Evolutionary conservation across 2,888 invertebrate genomes (phyloP).

Genomic region (Seladonia tumulorum): DNA sequence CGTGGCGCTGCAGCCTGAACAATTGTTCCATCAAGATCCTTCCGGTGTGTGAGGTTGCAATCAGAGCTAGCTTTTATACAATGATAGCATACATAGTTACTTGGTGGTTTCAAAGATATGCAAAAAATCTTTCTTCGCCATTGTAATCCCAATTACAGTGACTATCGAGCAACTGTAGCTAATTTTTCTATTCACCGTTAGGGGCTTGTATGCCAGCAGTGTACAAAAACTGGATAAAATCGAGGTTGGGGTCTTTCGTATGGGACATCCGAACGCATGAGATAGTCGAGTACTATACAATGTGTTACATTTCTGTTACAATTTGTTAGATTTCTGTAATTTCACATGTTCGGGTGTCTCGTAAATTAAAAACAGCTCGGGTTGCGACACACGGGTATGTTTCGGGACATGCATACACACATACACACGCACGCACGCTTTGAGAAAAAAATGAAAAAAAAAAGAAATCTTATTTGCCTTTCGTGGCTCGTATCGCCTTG

Average conservation of each 20-base stretch:
- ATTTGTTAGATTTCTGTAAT: neutral
- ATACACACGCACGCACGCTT: slow-evolving; percentile 42
- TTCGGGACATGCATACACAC: slow-evolving; percentile 32
- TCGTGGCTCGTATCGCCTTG: slow-evolving; percentile 85
- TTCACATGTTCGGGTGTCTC: neutral
- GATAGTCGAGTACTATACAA: neutral
- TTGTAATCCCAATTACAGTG: neutral
- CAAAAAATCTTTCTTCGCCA: neutral
- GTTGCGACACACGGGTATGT: slow-evolving; percentile 41
- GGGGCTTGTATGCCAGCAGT: neutral
- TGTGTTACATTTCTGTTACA: neutral
- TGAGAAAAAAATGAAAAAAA: neutral
- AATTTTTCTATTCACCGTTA: neutral
- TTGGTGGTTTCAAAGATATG: neutral
- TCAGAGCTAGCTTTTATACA: neutral
- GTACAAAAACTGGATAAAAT: neutral
- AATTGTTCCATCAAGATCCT: slow-evolving; percentile 48
- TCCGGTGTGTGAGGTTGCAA: slow-evolving; percentile 49
- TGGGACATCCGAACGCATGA: neutral
- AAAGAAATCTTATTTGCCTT: slow-evolving; percentile 75
- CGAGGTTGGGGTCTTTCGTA: neutral
- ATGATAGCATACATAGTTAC: neutral
- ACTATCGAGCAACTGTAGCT: neutral
- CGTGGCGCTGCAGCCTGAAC: slow-evolving; percentile 20
- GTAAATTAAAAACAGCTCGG: neutral